A percentile compares a stretch with the other conserved stretches of the same genome.
Evolutionary conservation across 2,888 invertebrate species (phyloP).

Genomic region (Nomada fucata): DNA sequence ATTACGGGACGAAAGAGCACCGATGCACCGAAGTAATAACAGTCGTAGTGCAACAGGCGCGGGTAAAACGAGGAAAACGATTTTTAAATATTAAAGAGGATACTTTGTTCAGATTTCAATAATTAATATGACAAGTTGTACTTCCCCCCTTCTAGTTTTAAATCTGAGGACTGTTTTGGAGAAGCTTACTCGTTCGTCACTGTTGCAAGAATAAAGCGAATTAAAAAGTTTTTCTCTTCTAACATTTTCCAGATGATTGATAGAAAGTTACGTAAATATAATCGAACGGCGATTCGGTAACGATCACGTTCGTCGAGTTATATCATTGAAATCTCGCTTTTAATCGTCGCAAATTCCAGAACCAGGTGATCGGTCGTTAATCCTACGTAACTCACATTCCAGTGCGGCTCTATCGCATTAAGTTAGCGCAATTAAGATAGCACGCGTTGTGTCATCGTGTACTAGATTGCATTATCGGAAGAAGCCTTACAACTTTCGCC

Average conservation of each 20-base stretch:
- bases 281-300: too few species aligned
- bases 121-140: too few species aligned
- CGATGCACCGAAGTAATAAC: background rate
- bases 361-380: background rate
- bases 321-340: background rate
- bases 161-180: too few species aligned
- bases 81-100: too few species aligned
- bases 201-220: background rate
- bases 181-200: background rate
- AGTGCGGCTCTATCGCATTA: conserved; percentile 27
- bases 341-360: conserved; percentile 10
- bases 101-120: background rate
- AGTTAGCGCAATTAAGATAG: conserved; percentile 28
- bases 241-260: background rate
- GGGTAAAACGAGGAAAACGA: too few species aligned
- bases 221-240: background rate
- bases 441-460: conserved; percentile 34
- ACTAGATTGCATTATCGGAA: conserved; percentile 20
- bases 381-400: conserved; percentile 27
- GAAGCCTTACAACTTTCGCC: conserved; percentile 39
- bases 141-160: too few species aligned
- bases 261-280: background rate
- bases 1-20: background rate
- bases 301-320: background rate
- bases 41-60: too few species aligned